Base-by-base conservation (phyloP, 2,888 invertebrate species). In the Zonitis immaculata region DNA sequence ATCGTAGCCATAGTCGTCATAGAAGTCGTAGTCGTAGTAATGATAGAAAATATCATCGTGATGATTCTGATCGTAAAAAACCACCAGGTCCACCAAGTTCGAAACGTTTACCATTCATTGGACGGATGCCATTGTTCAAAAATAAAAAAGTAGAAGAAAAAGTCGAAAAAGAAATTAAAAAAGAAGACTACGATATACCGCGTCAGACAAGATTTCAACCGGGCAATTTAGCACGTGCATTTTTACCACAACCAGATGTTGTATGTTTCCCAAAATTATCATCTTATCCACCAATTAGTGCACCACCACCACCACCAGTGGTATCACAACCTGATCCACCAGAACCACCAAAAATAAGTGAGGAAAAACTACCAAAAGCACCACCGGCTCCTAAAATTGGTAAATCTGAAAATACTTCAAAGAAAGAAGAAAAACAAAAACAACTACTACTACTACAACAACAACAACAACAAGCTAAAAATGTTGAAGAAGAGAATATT, bases 21-120 rank as follows among this genome's bases (percentile, higher is more conserved):
- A 52, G 47, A 35, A 58, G 54, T 27, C 48, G 54, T 30, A 51
- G 56, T 25, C 35, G 51, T 22, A 60, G 58, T 30, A 49, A 52
- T 1, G 60, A 62, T 14, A 49, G 49, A 7, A 57, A 56, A 16
- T 58, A 61, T 6, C 57, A 61, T 6, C 57, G 59, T 8, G 46
- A 49, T 9, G 59, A 58, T 35, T 54, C 54, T 11, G 57, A 67
- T 44, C 64, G 61, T 46, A 68, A 70, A 57, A 74, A 73, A 57
- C 72, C 70, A 4, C 70, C 73, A 1, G 65, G 45, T 61, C 79
- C 76, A 72, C 79, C 66, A 66, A 77, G 49, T 27, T 83, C 85
- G 58, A 86, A 86, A 57, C 90, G 89, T 71, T 78, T 91, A 69
- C 91, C 91, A 0, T 91, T 91, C 64, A 91, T 91, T 59, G 92